Base-by-base conservation (phyloP, 2,888 invertebrate species). In the Mechanitis messenoides region DNA sequence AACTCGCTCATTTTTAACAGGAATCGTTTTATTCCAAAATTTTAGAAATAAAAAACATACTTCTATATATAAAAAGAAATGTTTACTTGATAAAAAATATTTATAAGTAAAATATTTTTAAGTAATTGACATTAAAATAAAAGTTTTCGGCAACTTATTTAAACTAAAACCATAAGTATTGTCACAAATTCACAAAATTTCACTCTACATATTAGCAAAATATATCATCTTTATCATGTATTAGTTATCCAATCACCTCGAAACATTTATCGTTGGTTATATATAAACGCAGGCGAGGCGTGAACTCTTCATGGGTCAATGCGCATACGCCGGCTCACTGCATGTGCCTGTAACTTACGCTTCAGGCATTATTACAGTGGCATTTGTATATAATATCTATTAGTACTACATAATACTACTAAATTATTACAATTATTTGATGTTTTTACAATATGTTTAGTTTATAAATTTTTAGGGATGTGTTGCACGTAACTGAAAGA, bases 251-350 rank as follows among this genome's bases (percentile, higher is more conserved):
- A 31, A 50, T 50, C 50, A 50, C 50, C 50, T 50, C 50, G 50
- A 50, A 42, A 50, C 50, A 31, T 50, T 50, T 50, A 50, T 28
- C 50, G 50, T 31, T 9, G 28, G 50, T 50, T 50, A 50, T 50
- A 50, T 50, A 50, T 50, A 50, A 31, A 28, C 31, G 7, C 61
- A 57, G 54, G 54, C 59, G 61, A 61, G 61, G 63, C 64, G 64
- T 67, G 59, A 64, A 67, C 55, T 64, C 54, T 65, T 62, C 66
- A 69, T 77, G 84, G 84, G 83, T 83, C 84, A 83, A 31, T 70
- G 78, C 72, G 72, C 59, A 61, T 64, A 57, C 58, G 54, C 56
- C 59, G 76, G 81, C 69, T 74, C 77, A 80, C 6, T 71, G 78
- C 76, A 78, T 80, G 78, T 79, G 75, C 77, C 71, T 70, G 59